Evolutionary conservation across 2,888 invertebrate species (phyloP).

Genomic region (Xylota segnis): DNA sequence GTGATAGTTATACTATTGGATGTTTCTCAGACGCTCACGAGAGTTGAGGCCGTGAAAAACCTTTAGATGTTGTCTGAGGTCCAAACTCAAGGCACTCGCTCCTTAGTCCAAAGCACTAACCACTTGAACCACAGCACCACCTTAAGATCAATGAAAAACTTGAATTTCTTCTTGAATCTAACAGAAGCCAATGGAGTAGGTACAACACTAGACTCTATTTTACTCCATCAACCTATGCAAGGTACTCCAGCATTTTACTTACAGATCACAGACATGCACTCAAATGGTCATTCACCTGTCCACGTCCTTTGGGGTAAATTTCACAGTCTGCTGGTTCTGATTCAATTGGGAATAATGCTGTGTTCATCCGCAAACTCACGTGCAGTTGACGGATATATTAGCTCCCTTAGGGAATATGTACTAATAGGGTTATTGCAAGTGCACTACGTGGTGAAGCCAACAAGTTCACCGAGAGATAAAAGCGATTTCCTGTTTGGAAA

Average conservation of each 20-base stretch:
- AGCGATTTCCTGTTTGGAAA: not conserved
- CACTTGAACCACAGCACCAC: too few relatives aligned
- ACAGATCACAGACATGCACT: not conserved
- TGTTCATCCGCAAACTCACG: not conserved
- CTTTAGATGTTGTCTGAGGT: too few relatives aligned
- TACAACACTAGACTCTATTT: too few relatives aligned
- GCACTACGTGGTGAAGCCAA: not conserved
- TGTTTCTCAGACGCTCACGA: too few relatives aligned
- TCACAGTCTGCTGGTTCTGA: slow-evolving; percentile 25
- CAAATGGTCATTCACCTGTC: not conserved
- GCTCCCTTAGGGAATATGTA: not conserved
- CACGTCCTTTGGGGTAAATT: not conserved
- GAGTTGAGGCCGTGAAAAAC: too few relatives aligned
- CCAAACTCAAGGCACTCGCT: too few relatives aligned
- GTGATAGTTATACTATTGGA: too few relatives aligned
- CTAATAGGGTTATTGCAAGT: slow-evolving; percentile 8
- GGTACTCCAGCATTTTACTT: not conserved
- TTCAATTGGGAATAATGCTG: slow-evolving; percentile 5
- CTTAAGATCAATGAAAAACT: too few relatives aligned
- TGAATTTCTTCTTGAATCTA: too few relatives aligned
- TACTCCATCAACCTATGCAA: too few relatives aligned
- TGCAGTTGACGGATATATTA: not conserved
- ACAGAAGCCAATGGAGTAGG: too few relatives aligned
- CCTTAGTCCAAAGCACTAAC: too few relatives aligned
- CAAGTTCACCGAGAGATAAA: not conserved